phyloP scores from a whole-genome alignment of 2,113 vertebrate species.

The Conger conger region DNA sequence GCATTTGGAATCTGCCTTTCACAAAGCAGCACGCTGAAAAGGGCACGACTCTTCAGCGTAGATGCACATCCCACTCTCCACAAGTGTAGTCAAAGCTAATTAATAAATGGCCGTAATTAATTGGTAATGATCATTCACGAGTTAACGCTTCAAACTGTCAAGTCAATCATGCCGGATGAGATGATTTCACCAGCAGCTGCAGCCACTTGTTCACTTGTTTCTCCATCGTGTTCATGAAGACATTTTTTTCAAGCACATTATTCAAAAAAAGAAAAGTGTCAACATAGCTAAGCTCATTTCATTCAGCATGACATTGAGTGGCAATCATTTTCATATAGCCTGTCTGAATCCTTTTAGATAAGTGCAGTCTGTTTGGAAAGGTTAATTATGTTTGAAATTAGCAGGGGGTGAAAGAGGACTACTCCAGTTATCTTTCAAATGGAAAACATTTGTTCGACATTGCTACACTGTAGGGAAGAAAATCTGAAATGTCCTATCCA shows the following conservation, averaged over 20 bases:
- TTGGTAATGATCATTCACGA: not conserved
- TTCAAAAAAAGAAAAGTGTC: constrained; percentile 7
- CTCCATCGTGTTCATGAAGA: not conserved
- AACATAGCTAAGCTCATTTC: not conserved
- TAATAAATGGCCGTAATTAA: constrained; percentile 1
- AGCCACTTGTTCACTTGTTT: constrained; percentile 11
- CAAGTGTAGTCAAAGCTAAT: not conserved
- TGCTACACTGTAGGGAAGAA: not conserved
- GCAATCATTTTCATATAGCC: constrained; percentile 31
- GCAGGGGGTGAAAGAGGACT: constrained; percentile 19
- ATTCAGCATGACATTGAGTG: not conserved
- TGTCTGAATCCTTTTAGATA: constrained; percentile 37
- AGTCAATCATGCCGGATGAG: constrained; percentile 4
- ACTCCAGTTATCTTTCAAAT: not conserved
- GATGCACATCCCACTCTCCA: not conserved
- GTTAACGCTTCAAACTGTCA: not conserved
- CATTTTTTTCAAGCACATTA: not conserved
- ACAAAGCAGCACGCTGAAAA: not conserved
- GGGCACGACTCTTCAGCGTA: not conserved
- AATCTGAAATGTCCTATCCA: too few species aligned
- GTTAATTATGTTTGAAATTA: constrained; percentile 47
- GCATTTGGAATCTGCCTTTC: not conserved
- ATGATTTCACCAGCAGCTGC: not conserved
- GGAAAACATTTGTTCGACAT: not conserved
- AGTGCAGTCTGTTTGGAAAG: constrained; percentile 41